These are phyloP conservation scores for Rhogogaster chlorosoma DNA, from an alignment of 2,888 invertebrate species.

Conservation along the genomic window DNA sequence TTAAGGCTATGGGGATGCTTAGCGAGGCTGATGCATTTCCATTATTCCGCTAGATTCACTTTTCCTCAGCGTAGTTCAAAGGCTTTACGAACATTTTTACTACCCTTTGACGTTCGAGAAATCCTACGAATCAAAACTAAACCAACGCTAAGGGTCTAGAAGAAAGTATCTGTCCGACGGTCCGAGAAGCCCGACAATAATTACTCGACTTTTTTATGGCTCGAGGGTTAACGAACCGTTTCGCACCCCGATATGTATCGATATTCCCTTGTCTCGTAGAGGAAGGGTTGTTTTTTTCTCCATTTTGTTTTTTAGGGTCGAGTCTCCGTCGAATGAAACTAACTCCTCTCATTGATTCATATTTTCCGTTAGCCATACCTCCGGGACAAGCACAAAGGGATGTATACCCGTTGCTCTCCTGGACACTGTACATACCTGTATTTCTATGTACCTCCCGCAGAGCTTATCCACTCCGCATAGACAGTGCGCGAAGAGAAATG, in stretches of 20 bases:
- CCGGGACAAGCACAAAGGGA: neutral
- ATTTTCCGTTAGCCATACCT: neutral
- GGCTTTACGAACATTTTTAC: too few relatives aligned
- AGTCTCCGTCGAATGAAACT: neutral
- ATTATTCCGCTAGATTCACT: neutral
- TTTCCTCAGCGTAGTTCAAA: neutral
- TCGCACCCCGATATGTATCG: neutral
- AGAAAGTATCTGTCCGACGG: neutral
- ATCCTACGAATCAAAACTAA: too few relatives aligned
- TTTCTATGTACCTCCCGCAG: neutral
- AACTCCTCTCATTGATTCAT: neutral
- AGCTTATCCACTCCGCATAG: neutral
- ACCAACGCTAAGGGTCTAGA: neutral
- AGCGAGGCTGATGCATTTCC: neutral
- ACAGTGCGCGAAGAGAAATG: neutral
- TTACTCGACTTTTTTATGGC: neutral
- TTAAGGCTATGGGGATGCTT: neutral
- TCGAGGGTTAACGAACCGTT: constrained; percentile 4
- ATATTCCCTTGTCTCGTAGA: neutral
- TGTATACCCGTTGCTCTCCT: neutral
- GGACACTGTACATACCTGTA: neutral
- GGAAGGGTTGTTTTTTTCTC: neutral
- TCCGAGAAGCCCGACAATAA: neutral
- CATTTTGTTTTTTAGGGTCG: neutral
- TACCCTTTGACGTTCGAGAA: too few relatives aligned